Evolutionary conservation across 2,888 invertebrate species (phyloP).

Genomic region (Hirtodrosophila cameraria): DNA sequence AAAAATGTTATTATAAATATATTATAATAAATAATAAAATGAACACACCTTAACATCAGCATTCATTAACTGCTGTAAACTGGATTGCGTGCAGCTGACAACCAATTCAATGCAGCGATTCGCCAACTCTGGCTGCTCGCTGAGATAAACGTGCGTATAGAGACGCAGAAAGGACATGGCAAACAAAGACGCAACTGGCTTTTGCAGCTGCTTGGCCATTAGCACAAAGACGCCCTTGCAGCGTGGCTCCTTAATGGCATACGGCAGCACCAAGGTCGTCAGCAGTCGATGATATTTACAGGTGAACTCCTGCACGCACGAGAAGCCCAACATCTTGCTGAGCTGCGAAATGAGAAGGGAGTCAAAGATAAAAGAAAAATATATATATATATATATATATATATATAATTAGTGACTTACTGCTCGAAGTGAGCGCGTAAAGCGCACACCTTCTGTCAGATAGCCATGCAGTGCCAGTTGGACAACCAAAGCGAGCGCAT

Average conservation of each 20-base stretch:
- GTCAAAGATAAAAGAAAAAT: not conserved
- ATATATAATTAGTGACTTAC: slow-evolving; percentile 57
- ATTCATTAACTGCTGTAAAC: slow-evolving; percentile 86
- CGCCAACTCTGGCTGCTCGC: slow-evolving; percentile 86
- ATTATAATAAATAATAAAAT: not conserved
- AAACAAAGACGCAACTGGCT: slow-evolving; percentile 86
- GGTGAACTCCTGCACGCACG: slow-evolving; percentile 88
- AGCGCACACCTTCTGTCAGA: slow-evolving; percentile 74
- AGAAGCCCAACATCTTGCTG: slow-evolving; percentile 88
- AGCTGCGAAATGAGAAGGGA: too few relatives aligned
- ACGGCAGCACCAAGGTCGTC: slow-evolving; percentile 87
- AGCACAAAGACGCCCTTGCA: slow-evolving; percentile 86
- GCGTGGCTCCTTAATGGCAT: slow-evolving; percentile 85
- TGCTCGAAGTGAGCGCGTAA: slow-evolving; percentile 75
- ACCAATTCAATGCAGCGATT: slow-evolving; percentile 87
- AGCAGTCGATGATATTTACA: slow-evolving; percentile 89
- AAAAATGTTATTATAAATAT: not conserved
- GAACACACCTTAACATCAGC: slow-evolving; percentile 85
- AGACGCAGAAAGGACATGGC: slow-evolving; percentile 88
- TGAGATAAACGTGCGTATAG: slow-evolving; percentile 89
- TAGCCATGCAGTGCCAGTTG: slow-evolving; percentile 77
- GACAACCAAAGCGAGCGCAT: slow-evolving; percentile 79
- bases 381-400: accelerated
- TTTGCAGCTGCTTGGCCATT: slow-evolving; percentile 78
- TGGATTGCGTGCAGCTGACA: slow-evolving; percentile 86